These are phyloP conservation scores for Pseudoips prasinana DNA, from an alignment of 2,888 invertebrate species.

Conservation along the genomic window DNA sequence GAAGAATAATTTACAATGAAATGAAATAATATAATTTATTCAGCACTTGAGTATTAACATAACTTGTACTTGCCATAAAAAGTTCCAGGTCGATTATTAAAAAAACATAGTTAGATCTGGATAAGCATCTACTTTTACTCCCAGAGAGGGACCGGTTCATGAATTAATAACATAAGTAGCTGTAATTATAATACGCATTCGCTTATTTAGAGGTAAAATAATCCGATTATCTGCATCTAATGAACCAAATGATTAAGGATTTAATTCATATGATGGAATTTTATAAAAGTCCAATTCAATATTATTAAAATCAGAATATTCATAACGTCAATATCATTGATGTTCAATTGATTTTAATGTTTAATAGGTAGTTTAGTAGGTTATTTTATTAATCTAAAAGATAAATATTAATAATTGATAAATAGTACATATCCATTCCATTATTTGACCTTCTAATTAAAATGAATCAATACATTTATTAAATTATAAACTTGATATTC, in stretches of 20 bases:
- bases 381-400: constrained; percentile 83
- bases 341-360: constrained; percentile 84
- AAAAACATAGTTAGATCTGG: constrained; percentile 85
- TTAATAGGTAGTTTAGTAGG: constrained; percentile 75
- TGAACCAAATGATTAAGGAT: constrained; percentile 73
- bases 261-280: constrained; percentile 63
- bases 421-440: constrained; percentile 85
- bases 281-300: constrained; percentile 85
- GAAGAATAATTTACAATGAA: constrained; percentile 74
- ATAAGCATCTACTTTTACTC: constrained; percentile 84
- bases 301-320: constrained; percentile 83
- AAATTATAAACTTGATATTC: constrained; percentile 79
- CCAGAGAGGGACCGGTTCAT: constrained; percentile 84
- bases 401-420: constrained; percentile 83
- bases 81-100: constrained; percentile 83
- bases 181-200: constrained; percentile 84
- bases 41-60: no score
- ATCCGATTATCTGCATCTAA: constrained; percentile 85
- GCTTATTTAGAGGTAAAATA: constrained; percentile 80
- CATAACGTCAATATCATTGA: no score
- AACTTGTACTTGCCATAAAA: constrained; percentile 86
- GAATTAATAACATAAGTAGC: constrained; percentile 86
- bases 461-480: constrained; percentile 82
- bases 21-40: constrained; percentile 82
- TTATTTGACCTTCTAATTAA: constrained; percentile 81